These are phyloP conservation scores for Drosophila orosa DNA, from an alignment of 1,140 invertebrate genomes.

Conservation along the genomic window DNA sequence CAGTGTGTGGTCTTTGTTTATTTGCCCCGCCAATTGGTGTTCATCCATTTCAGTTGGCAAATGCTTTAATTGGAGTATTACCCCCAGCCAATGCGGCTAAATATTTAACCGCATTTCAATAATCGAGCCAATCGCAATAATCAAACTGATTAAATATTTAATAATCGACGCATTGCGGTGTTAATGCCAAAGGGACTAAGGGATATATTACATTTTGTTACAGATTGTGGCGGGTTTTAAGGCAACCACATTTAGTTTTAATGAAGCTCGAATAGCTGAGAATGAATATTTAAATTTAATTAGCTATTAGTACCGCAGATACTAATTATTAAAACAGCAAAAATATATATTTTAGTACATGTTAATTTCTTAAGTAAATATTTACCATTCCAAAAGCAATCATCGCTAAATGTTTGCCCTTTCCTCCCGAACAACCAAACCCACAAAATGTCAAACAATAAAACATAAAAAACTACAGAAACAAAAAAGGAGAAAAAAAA, in stretches of 20 bases:
- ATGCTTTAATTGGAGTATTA: constrained; percentile 47
- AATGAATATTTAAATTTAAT: neutral
- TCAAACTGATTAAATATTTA: constrained; percentile 35
- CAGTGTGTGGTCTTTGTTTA: constrained; percentile 26
- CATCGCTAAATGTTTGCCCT: constrained; percentile 16
- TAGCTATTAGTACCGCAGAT: neutral
- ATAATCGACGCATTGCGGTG: constrained; percentile 17
- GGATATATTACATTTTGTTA: neutral
- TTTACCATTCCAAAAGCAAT: constrained; percentile 3
- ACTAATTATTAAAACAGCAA: too few relatives aligned
- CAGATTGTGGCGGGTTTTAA: neutral
- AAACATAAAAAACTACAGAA: constrained; percentile 12
- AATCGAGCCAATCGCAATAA: constrained; percentile 30
- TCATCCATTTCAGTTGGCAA: constrained; percentile 24
- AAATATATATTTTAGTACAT: neutral
- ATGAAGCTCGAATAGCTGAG: neutral
- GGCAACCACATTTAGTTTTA: neutral
- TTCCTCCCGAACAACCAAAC: neutral
- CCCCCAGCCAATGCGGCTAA: constrained; percentile 18
- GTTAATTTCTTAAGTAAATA: neutral
- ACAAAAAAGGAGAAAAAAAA: constrained; percentile 22
- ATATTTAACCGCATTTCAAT: constrained; percentile 41
- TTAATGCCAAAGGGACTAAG: neutral
- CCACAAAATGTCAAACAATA: constrained; percentile 11
- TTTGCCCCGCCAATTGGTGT: constrained; percentile 19